Evolutionary conservation across 1,140 invertebrate genomes (phyloP), one percentile per base, ranked within the genome.

Genomic region (Meloidogyne hapla): DNA sequence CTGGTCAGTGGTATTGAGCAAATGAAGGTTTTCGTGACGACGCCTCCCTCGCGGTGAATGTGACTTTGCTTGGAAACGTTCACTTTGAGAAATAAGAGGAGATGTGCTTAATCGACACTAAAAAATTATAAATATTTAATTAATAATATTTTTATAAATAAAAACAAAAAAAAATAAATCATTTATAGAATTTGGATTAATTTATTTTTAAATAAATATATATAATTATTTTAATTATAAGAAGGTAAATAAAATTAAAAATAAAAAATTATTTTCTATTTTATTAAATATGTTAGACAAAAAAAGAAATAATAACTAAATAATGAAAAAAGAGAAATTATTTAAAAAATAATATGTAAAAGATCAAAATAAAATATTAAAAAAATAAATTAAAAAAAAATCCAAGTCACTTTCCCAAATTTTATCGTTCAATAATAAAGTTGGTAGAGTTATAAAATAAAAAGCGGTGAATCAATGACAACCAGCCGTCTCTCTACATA

Each of bases 51-150:
- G 72, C 40, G 85, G 84, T 23, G 83, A 85, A 63, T 72, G 77
- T 21, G 84, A 78, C 66, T 84, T 82, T 15, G 84, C 84, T 33
- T 87, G 69, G 12, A 86, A 65, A 33, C 84, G 85, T 75, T 86
- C 84, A 63, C 78, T 81, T 45, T 81, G 78, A 38, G 85, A 83
- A 62, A 86, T 84, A 38, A 86, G 69, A 10, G 84, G 84, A 23
- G 81, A 83, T 63, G 84, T 83, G 73, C 71, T 73, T 67, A 77
- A 62, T 38, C 75, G 76, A 40, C 70, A 79, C 84, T 85, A 77
- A 80, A 48, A 38, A 40, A 62, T 61, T 42, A 8, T 13, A 13
- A 25, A 25, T 38, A 12, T 9, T 33, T 56, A 21, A 70, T 23
- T 70, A 26, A 45, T 8, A 70, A 9, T 8, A 62, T 56, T 62